Evolutionary conservation across 2,113 vertebrate genomes (phyloP), one percentile per base, ranked within the genome.

Genomic region (Cepphus grylle): DNA sequence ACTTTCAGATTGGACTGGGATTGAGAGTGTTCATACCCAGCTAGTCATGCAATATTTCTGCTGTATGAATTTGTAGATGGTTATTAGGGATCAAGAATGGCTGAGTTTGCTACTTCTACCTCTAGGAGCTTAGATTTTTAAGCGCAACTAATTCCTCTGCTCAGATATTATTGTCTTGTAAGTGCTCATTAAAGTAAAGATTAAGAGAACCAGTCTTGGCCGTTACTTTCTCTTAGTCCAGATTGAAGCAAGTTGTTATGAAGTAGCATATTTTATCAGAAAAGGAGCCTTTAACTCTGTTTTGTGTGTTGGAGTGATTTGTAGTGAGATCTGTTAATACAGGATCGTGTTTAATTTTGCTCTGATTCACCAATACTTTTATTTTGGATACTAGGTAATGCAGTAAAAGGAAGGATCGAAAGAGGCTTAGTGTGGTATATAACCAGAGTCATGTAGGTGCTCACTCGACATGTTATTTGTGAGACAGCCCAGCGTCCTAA

Each of bases 101-200:
- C 73, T 94, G 86, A 87, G 65, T 14, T 93, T 76, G 62, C 80
- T 84, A 7, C 30, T 84, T 92, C 52, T 61, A 17, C 56, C 11
- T 74, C 38, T 71, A 72, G 77, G 58, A 96, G 56, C 73, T 94
- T 78, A 80, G 73, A 53, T 76, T 84, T 96, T 84, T 66, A 80
- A 93, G 66, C 61, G 49, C 62, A 86, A 70, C 83, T 90, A 50
- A 76, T 89, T 86, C 30, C 36, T 50, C 66, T 87, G 42, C 18
- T 87, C 73, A 88, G 73, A 77, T 89, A 47, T 40, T 76, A 47
- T 30, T 72, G 65, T 73, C 53, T 83, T 87, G 11, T 86, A 91
- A 89, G 40, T 85, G 81, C 49, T 95, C 70, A 66, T 95, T 93
- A 82, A 90, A 73, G 40, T 26, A 59, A 91, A 85, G 77, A 72